Evolutionary conservation across 2,113 vertebrate species (phyloP).

Genomic region (Thermophis baileyi): DNA sequence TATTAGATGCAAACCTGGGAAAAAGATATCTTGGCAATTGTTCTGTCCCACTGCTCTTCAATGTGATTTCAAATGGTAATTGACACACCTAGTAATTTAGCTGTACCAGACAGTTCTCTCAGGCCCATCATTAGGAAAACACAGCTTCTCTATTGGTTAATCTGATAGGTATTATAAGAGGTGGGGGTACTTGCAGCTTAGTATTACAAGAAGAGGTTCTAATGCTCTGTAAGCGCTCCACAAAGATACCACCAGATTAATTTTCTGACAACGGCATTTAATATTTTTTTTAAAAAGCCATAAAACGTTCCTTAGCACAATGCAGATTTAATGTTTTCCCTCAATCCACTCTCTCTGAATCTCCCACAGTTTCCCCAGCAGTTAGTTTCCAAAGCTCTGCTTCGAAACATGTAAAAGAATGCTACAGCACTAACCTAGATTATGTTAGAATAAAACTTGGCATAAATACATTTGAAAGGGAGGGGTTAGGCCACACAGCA

Average conservation of each 20-base stretch:
- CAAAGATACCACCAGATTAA: neutral
- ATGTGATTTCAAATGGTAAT: constrained; percentile 54
- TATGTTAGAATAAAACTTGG: constrained; percentile 34
- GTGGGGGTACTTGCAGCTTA: constrained; percentile 42
- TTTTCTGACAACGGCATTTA: neutral
- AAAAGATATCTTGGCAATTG: constrained; percentile 36
- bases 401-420: neutral
- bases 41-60: constrained; percentile 25
- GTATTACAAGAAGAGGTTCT: constrained; percentile 21
- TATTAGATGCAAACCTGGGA: constrained; percentile 48
- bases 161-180: constrained; percentile 40
- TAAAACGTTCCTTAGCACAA: constrained; percentile 8
- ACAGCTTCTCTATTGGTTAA: constrained; percentile 61
- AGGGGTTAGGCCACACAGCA: neutral
- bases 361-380: neutral
- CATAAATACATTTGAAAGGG: neutral
- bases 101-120: constrained; percentile 64
- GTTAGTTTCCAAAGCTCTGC: neutral
- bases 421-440: neutral
- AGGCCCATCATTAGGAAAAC: constrained; percentile 61
- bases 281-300: constrained; percentile 9
- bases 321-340: constrained; percentile 23
- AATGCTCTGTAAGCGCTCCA: neutral
- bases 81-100: constrained; percentile 65
- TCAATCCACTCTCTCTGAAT: constrained; percentile 10